Evolutionary conservation across 2,113 vertebrate genomes (phyloP).

Genomic region (Axis porcinus): DNA sequence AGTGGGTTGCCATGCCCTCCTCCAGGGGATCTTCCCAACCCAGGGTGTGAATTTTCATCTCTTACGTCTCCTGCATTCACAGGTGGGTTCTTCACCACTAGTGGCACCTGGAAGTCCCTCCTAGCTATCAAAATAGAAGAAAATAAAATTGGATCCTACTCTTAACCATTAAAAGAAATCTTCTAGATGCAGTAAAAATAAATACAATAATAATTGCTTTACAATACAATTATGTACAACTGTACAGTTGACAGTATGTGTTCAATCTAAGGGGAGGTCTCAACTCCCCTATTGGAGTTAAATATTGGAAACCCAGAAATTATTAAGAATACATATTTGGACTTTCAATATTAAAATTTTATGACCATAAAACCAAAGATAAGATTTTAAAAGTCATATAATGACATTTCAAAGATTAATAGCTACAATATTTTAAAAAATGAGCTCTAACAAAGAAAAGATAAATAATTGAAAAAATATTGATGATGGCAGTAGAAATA

Average conservation of each 20-base stretch:
- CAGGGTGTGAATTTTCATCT: background rate
- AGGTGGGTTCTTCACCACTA: background rate
- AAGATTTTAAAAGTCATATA: background rate
- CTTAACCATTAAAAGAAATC: background rate
- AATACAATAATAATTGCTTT: background rate
- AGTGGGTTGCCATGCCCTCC: background rate
- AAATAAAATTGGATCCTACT: background rate
- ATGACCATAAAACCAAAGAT: background rate
- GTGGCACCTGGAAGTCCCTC: background rate
- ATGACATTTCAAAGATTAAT: background rate
- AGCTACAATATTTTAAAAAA: background rate
- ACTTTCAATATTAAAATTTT: background rate
- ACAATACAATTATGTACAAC: background rate
- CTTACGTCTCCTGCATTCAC: background rate
- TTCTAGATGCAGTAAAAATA: background rate
- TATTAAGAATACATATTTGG: background rate
- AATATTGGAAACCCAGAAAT: background rate
- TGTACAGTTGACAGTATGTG: background rate
- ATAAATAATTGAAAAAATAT: background rate
- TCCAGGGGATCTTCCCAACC: background rate
- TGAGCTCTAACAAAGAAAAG: background rate
- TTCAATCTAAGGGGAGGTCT: background rate
- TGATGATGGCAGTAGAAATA: background rate
- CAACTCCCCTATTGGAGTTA: background rate
- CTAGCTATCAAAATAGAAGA: background rate